These are phyloP conservation scores for Rhadina sibilatrix DNA, from an alignment of 2,113 vertebrate genomes.

Conservation along the genomic window DNA sequence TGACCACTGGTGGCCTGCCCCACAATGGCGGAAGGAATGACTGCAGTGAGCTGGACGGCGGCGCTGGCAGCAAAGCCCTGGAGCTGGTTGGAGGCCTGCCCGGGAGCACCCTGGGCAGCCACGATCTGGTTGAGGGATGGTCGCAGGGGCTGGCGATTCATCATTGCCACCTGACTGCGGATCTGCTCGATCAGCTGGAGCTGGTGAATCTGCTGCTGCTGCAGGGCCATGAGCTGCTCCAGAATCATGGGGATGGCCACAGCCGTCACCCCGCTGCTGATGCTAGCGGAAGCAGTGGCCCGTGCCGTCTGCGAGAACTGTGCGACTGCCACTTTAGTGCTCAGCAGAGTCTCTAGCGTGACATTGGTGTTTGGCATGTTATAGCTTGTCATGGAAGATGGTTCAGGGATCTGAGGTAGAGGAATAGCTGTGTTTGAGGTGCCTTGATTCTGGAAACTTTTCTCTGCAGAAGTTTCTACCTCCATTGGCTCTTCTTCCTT, in stretches of 20 bases:
- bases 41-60: conserved; percentile 84
- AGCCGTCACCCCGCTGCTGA: conserved; percentile 76
- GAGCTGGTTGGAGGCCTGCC: conserved; percentile 80
- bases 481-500: conserved; percentile 95
- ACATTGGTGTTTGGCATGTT: conserved; percentile 97
- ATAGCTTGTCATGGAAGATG: conserved; percentile 80
- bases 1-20: conserved; percentile 72
- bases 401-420: conserved; percentile 84
- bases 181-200: conserved; percentile 98
- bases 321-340: conserved; percentile 95
- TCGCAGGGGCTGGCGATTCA: conserved; percentile 87
- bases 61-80: conserved; percentile 85
- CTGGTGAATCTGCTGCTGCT: conserved; percentile 98
- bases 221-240: conserved; percentile 95
- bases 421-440: conserved; percentile 78
- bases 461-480: conserved; percentile 82
- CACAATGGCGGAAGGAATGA: conserved; percentile 73
- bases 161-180: conserved; percentile 93
- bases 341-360: conserved; percentile 94
- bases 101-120: conserved; percentile 70
- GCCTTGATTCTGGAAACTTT: conserved; percentile 77
- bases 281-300: conserved; percentile 56
- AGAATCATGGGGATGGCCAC: conserved; percentile 96
- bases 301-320: conserved; percentile 92
- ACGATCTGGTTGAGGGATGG: conserved; percentile 75